Base-by-base conservation (phyloP, 2,888 invertebrate species). In the Fissipunctia ypsillon region DNA sequence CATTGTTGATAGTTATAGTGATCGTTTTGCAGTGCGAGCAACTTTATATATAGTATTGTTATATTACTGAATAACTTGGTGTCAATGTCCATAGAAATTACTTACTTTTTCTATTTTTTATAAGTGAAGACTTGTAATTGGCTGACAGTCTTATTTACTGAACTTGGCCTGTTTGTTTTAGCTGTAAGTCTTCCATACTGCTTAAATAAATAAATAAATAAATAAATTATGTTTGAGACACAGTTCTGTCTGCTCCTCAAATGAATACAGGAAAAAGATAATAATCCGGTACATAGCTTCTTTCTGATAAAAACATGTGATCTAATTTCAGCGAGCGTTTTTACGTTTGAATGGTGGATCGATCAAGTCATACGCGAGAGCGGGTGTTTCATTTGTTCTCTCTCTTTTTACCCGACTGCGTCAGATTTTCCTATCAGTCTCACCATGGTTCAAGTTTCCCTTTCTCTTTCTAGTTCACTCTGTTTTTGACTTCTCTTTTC, bases 261-360 rank as follows among this genome's bases (percentile, higher is more conserved):
- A 68, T 41, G 0, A 68, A 64, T 75, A 48, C 57, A 61, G 19
- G 41, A 65, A 54, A 61, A 45, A 61, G 64, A 9, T 71, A 52
- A 43, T 57, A 60, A 73, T 52, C 64, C 54, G 60, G 66, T 60
- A n/a, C n/a, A n/a, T n/a, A 59, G 52, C 41, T 78, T 35, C 31
- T 52, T 35, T 76, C 68, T 75, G 74, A 84, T 78, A 73, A 69
- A 87, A 84, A 79, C 68, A 71, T 69, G 43, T 65, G 73, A 74
- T 83, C 79, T 84, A 74, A 85, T 83, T 85, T 76, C 74, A 77
- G 69, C 64, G 41, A 75, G 28, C 72, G 66, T 80, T 87, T 87
- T 80, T 76, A 76, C 61, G 72, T 81, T 68, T 80, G 48, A 74
- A 69, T 65, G 52, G 38, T n/a, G 7, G 2, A 64, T 3, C 12